A percentile compares a stretch with the other conserved stretches of the same genome.
Evolutionary conservation across 2,888 invertebrate genomes (phyloP).

Genomic region (Plebejus argus): DNA sequence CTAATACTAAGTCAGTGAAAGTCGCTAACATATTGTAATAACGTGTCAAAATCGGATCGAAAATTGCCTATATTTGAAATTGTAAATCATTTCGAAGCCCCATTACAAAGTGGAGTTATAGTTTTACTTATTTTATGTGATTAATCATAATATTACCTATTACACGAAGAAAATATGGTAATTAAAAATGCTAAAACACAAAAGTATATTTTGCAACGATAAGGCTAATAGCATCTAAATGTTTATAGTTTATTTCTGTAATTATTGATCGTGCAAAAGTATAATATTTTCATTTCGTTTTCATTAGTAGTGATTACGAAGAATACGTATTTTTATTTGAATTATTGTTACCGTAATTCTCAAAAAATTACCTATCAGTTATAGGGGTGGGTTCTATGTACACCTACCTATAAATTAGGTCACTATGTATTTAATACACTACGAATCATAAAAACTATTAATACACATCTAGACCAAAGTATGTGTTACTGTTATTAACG

Average conservation of each 20-base stretch:
- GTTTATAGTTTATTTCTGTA: not conserved
- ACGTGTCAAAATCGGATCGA: not conserved
- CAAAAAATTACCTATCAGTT: too few relatives aligned
- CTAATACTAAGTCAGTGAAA: conserved; percentile 13
- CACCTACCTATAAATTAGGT: too few relatives aligned
- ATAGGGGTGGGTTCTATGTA: too few relatives aligned
- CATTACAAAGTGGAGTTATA: not conserved
- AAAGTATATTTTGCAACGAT: not conserved
- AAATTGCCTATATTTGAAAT: conserved; percentile 14
- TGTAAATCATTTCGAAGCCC: not conserved
- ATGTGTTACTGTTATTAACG: too few relatives aligned
- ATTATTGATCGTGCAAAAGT: not conserved
- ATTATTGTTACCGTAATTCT: too few relatives aligned
- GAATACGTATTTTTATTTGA: too few relatives aligned
- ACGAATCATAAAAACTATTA: too few relatives aligned
- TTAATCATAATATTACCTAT: not conserved
- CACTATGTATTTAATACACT: too few relatives aligned
- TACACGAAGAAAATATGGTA: not conserved
- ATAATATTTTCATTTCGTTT: not conserved
- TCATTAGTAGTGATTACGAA: not conserved
- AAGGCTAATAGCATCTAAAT: too few relatives aligned
- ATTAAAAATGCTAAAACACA: not conserved
- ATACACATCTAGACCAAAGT: too few relatives aligned
- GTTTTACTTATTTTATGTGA: not conserved
- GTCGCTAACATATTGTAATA: conserved; percentile 16